Percentiles rank a stretch among this genome's conserved stretches.
These are phyloP conservation scores for Lepilemur septentrionalis DNA, from an alignment of 2,797 vertebrate species.

Conservation along the genomic window DNA sequence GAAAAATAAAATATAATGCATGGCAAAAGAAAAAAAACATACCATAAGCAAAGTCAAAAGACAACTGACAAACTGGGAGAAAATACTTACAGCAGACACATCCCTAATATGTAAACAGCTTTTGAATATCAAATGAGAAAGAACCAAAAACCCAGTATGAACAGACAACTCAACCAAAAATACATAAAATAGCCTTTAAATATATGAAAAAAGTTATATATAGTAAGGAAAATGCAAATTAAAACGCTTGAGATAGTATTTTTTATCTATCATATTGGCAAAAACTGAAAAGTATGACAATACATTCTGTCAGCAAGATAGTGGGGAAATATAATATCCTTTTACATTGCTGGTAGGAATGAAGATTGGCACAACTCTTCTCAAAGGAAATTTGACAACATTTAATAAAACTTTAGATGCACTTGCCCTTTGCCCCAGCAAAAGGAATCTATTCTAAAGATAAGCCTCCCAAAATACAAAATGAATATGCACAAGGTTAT, in stretches of 20 bases:
- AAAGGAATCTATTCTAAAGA: not conserved
- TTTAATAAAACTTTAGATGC: not conserved
- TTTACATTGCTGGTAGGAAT: not conserved
- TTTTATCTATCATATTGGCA: not conserved
- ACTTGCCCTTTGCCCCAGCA: not conserved
- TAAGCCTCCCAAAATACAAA: not conserved
- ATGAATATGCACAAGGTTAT: not conserved
- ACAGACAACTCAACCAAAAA: not conserved
- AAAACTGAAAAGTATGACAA: not conserved
- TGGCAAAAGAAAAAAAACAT: not conserved
- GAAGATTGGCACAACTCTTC: not conserved
- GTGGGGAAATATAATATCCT: not conserved
- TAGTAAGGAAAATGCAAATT: not conserved
- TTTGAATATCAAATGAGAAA: not conserved
- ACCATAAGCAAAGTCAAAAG: not conserved
- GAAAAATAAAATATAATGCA: slow-evolving; percentile 9
- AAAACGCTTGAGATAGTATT: not conserved
- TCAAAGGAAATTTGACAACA: not conserved
- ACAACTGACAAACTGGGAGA: not conserved
- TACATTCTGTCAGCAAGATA: not conserved
- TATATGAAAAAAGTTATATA: not conserved
- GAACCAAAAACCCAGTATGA: not conserved
- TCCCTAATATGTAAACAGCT: not conserved
- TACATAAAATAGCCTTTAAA: not conserved
- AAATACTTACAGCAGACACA: not conserved